A percentile compares a stretch with the other conserved stretches of the same genome.
Conservation (phyloP, 1,140 invertebrate genomes). For the Pogonomyrmex barbatus region DNA sequence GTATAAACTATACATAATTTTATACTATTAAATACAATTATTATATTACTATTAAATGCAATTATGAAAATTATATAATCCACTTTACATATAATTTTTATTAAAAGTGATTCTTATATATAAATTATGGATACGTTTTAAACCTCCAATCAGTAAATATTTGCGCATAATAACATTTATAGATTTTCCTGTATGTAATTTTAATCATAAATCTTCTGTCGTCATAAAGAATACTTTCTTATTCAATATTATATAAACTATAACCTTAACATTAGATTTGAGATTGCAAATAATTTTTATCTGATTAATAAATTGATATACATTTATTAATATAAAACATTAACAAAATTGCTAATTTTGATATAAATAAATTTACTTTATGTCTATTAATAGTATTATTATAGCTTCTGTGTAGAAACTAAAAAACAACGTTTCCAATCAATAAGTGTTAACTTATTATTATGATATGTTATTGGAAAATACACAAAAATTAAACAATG, state of each 20-base stretch:
- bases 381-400: neutral
- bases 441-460: neutral
- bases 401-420: neutral
- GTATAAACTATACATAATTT: too few relatives aligned
- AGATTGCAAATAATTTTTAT: neutral
- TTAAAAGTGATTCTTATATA: neutral
- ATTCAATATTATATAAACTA: neutral
- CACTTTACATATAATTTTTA: neutral
- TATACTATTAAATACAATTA: neutral
- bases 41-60: neutral
- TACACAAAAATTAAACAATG: neutral
- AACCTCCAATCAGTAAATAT: neutral
- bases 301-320: neutral
- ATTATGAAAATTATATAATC: neutral
- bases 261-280: neutral
- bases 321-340: neutral
- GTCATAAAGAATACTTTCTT: neutral
- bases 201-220: neutral
- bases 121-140: neutral
- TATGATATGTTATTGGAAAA: neutral
- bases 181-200: neutral
- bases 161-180: neutral
- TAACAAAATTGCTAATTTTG: neutral
- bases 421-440: neutral
- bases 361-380: neutral